phyloP scores from a whole-genome alignment of 23 tunicate genomes.

The Ascidia mentula region DNA sequence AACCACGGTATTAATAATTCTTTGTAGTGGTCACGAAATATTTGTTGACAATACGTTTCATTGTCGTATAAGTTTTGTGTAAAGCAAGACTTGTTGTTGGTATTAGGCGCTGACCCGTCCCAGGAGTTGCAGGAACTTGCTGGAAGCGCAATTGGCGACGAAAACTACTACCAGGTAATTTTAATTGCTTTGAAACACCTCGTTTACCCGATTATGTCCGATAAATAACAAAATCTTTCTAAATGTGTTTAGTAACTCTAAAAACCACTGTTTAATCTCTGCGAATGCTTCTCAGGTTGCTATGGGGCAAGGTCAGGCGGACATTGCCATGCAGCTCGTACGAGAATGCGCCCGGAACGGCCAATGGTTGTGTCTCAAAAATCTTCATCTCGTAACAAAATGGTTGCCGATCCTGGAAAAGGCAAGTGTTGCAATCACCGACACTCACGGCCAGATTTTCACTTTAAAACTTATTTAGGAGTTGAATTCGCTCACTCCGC shows the following conservation, averaged over 20 bases:
- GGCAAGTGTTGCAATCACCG: not conserved
- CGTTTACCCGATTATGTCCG: no score
- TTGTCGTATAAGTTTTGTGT: no score
- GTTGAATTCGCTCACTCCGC: constrained; percentile 54
- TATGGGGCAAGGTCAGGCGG: constrained; percentile 90
- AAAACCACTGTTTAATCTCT: no score
- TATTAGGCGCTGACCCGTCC: constrained; percentile 97
- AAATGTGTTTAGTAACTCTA: no score
- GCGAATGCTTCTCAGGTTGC: constrained; percentile 65
- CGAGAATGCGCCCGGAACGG: constrained; percentile 85
- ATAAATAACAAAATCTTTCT: no score
- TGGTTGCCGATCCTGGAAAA: constrained; percentile 87
- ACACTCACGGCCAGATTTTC: not conserved
- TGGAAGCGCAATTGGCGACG: constrained; percentile 43
- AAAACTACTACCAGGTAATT: constrained; percentile 76
- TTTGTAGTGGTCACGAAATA: not conserved
- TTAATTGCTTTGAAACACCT: no score
- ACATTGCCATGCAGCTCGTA: constrained; percentile 67
- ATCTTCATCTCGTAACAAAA: constrained; percentile 81
- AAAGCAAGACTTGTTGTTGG: no score
- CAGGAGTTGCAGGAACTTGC: constrained; percentile 91
- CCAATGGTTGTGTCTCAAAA: constrained; percentile 90
- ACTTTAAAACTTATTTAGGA: constrained; percentile 59
- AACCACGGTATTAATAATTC: not conserved
- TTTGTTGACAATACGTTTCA: no score